A percentile compares a stretch with the other conserved stretches of the same genome.
Conservation (phyloP, 64 coral and sea anemone genomes). For the Pocillopora damicornis region DNA sequence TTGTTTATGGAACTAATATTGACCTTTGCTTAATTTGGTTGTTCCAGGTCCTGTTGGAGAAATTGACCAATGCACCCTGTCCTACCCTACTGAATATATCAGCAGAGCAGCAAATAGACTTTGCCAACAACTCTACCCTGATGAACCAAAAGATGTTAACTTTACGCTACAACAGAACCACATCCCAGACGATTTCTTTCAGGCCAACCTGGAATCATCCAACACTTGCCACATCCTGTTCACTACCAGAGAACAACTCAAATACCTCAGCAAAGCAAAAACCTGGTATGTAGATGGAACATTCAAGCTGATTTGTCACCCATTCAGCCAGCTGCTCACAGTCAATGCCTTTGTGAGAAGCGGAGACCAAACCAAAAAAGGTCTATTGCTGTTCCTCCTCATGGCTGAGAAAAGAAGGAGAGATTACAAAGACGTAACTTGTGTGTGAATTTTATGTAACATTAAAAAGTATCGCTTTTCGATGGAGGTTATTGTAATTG, state of each 20-base stretch:
- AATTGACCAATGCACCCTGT: not conserved
- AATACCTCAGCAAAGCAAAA: not conserved
- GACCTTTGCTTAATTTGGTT: too few species aligned
- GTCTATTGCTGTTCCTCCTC: not conserved
- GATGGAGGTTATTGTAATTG: too few species aligned
- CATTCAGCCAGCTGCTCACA: not conserved
- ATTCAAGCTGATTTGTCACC: not conserved
- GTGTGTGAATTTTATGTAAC: too few species aligned
- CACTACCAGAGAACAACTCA: not conserved
- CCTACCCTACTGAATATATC: not conserved
- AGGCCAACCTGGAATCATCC: not conserved
- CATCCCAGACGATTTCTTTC: not conserved
- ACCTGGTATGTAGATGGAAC: not conserved
- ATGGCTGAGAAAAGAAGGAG: not conserved
- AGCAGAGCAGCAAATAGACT: not conserved
- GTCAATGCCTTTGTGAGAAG: too few species aligned
- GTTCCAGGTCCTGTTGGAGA: not conserved
- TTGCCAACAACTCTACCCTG: not conserved
- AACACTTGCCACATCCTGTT: not conserved
- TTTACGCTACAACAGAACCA: not conserved
- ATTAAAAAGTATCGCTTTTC: too few species aligned
- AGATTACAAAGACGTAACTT: too few species aligned
- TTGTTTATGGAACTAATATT: not conserved
- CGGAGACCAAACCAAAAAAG: not conserved
- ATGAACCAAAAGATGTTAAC: not conserved